Evolutionary conservation across 2,888 invertebrate genomes (phyloP), one percentile per base, ranked within the genome.

Genomic region (Geophilus truncorum): DNA sequence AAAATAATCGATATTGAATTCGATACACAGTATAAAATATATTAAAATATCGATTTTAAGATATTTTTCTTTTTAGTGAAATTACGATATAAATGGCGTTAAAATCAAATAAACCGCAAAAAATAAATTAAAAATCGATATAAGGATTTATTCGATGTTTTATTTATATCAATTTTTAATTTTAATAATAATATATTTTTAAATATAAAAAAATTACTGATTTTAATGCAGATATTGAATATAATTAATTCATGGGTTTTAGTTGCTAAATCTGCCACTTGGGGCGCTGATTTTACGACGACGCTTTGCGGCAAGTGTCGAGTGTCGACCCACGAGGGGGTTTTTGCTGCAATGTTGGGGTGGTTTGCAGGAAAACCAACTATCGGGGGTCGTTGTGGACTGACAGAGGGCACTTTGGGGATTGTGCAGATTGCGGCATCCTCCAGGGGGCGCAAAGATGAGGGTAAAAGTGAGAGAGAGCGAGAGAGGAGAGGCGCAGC

Each of bases 381-480:
- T 28, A 28, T 7, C 25, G 25, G 62, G 62, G 62, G 62, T 62
- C 10, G 62, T 7, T 62, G 62, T 23, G 62, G 62, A 25, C 2
- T 62, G 62, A 62, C 62, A 62, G 62, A 62, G 62, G 62, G 62
- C 25, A 62, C 62, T 62, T 62, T 28, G 62, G 62, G 62, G 62
- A 28, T 62, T 62, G 62, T 62, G 62, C 28, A 62, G 62, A 62
- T 62, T 62, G 62, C 62, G 62, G 62, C 62, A 62, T 62, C 62
- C 62, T 62, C 62, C 25, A 25, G 62, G 62, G 62, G 28, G 23
- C 6, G 7, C 1, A 9, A 45, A 25, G 62, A 62, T 62, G 62
- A 62, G 62, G 62, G 62, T 62, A 62, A 45, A n/a, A n/a, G n/a
- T n/a, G n/a, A n/a, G n/a, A n/a, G n/a, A n/a, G n/a, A n/a, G n/a